Evolutionary conservation across 2,888 invertebrate genomes (phyloP), one percentile per base, ranked within the genome.

Genomic region (Dione vanillae): DNA sequence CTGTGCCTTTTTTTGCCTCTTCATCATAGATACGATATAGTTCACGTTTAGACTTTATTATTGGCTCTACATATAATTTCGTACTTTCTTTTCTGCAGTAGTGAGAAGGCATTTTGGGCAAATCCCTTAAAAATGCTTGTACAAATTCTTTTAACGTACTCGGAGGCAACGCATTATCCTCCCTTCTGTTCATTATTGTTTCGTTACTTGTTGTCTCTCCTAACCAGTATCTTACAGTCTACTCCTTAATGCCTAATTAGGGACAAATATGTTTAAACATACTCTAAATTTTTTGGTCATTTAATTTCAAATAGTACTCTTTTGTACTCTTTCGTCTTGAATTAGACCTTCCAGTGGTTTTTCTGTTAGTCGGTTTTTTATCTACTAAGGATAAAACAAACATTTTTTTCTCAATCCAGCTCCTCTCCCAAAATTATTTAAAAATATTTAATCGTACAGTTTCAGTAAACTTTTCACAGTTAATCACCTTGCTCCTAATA

Each of bases 401-500:
- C 9, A 61, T 61, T 61, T 61, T 61, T 14, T 43, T 62, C 35
- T 10, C 47, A 14, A 35, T 62, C 47, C 35, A 62, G 45, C 35
- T 62, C 62, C 20, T 47, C 62, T 45, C 27, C 47, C 27, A 62
- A n/a, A n/a, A n/a, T 62, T 62, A 45, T 27, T 65, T 67, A 67
- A 70, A 70, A 67, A 73, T 73, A 59, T 65, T 65, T 45, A 51
- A 52, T 70, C 67, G 73, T 54, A 67, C 70, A 40, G 19, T 54
- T 59, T 73, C 70, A 8, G 73, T 65, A 67, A 73, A 72, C 43
- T 69, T 66, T 58, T 72, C 67, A 7, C 67, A 72, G 69, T 69
- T 64, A 65, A 51, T 20, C 19, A 65, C 54, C 5, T 70, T 59
- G 56, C 70, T 65, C 11, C 47, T 69, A 12, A 61, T 37, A 62